These are phyloP conservation scores for Andinoacara biseriatus DNA, from an alignment of 2,113 vertebrate species.

Conservation along the genomic window DNA sequence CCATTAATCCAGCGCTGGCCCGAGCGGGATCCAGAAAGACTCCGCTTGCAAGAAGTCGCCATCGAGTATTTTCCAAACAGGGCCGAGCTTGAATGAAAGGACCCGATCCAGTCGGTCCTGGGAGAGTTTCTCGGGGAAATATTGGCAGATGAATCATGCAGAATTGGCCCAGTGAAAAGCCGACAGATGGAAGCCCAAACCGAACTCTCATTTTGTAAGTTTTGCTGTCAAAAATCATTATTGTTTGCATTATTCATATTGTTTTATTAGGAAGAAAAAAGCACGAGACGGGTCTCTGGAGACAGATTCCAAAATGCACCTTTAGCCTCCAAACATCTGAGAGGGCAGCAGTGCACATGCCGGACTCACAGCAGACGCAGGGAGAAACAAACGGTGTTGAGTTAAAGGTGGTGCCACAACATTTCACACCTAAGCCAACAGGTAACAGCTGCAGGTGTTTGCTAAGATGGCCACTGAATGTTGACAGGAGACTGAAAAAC, in stretches of 20 bases:
- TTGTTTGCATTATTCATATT: not conserved
- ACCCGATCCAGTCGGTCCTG: not conserved
- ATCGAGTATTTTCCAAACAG: not conserved
- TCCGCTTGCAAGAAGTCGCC: not conserved
- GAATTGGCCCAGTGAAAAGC: not conserved
- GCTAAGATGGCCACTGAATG: not conserved
- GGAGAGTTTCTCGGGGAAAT: constrained; percentile 1
- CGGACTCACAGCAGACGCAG: not conserved
- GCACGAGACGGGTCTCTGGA: not conserved
- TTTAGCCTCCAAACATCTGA: not conserved
- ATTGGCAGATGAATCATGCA: not conserved
- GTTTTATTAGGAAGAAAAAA: not conserved
- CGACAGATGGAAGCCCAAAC: not conserved
- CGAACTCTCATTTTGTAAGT: not conserved
- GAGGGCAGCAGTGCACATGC: not conserved
- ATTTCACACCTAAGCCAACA: not conserved
- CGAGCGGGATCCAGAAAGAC: constrained; percentile 12
- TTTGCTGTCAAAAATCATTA: constrained; percentile 5
- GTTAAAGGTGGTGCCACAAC: not conserved
- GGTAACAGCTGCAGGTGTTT: not conserved
- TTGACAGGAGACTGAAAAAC: not conserved
- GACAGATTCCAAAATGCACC: not conserved
- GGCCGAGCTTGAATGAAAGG: not conserved
- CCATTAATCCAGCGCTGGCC: constrained; percentile 30
- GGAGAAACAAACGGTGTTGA: not conserved